Percentiles rank a stretch among this genome's conserved stretches.
These are phyloP conservation scores for Tipula helvola DNA, from an alignment of 2,888 invertebrate genomes.

Conservation along the genomic window DNA sequence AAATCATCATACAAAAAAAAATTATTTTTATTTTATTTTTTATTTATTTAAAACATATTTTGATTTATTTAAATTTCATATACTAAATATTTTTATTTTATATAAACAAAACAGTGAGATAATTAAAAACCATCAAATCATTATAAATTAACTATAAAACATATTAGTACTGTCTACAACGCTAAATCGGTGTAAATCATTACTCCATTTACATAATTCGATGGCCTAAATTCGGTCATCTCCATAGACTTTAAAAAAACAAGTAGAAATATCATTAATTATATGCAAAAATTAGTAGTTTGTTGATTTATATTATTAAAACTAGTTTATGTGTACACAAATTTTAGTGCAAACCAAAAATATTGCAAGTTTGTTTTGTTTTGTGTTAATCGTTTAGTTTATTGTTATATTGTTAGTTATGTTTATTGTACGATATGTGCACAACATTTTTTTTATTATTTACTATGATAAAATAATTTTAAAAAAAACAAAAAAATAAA, in stretches of 20 bases:
- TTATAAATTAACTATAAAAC: background rate
- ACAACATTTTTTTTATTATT: background rate
- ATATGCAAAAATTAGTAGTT: background rate
- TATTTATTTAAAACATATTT: background rate
- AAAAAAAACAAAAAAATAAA: background rate
- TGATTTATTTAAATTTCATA: background rate
- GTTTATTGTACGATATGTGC: background rate
- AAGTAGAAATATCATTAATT: background rate
- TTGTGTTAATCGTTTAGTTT: background rate
- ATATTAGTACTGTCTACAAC: background rate
- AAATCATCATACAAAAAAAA: slow-evolving; percentile 22
- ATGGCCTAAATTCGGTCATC: background rate
- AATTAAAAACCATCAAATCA: background rate
- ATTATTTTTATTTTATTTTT: slow-evolving; percentile 12
- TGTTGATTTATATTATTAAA: background rate
- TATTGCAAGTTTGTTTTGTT: background rate
- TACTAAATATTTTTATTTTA: background rate
- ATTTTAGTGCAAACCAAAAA: background rate
- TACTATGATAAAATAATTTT: background rate
- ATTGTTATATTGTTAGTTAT: background rate
- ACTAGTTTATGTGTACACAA: background rate
- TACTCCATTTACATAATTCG: background rate
- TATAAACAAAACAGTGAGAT: background rate
- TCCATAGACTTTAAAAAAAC: background rate
- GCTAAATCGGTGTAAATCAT: background rate